Evolutionary conservation across 2,888 invertebrate species (phyloP).

Genomic region (Athalia circularis): DNA sequence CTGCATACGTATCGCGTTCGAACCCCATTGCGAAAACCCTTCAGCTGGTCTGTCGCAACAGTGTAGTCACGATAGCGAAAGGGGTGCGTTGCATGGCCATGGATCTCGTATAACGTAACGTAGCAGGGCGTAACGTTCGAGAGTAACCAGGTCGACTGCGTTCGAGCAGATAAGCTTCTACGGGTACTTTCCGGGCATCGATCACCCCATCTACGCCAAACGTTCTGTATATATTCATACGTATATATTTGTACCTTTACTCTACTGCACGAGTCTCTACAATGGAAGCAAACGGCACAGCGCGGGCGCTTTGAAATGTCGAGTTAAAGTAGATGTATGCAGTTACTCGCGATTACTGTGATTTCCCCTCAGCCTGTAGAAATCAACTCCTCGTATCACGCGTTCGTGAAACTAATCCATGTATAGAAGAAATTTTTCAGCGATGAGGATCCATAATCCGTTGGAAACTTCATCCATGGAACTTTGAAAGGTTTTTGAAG

Average conservation of each 20-base stretch:
- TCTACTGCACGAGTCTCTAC: neutral
- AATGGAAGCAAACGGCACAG: neutral
- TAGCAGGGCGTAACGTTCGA: conserved; percentile 23
- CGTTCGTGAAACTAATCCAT: no score
- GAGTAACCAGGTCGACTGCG: conserved; percentile 45
- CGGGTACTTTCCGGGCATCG: conserved; percentile 46
- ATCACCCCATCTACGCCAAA: conserved; percentile 34
- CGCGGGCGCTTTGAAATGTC: no score
- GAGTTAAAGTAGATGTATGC: no score
- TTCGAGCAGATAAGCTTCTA: conserved; percentile 46
- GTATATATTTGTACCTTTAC: neutral
- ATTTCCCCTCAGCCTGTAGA: no score
- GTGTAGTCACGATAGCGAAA: conserved; percentile 11
- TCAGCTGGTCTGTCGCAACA: conserved; percentile 15
- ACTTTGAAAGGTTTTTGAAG: no score
- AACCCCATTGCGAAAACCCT: neutral
- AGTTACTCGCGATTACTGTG: no score
- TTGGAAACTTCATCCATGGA: no score
- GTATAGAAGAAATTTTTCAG: no score
- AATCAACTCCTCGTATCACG: no score
- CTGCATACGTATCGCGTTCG: conserved; percentile 1
- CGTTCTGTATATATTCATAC: conserved; percentile 10
- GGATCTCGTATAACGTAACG: neutral
- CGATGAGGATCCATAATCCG: no score
- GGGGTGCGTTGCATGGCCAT: conserved; percentile 40